These are phyloP conservation scores for Hydrolagus affinis DNA, from an alignment of 2,113 vertebrate genomes.

Conservation along the genomic window DNA sequence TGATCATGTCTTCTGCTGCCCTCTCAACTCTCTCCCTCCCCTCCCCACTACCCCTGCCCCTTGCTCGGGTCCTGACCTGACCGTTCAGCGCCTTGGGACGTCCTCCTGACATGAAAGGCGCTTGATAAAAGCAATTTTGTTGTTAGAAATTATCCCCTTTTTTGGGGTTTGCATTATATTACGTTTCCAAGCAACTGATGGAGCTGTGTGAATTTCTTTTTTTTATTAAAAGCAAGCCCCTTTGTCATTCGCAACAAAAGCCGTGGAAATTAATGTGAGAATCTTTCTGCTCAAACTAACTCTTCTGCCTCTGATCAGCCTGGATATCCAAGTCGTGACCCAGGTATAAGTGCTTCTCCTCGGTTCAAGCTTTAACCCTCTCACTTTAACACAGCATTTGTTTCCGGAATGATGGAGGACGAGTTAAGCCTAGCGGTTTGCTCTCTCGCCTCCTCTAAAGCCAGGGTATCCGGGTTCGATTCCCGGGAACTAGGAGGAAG, in stretches of 20 bases:
- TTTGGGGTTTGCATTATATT: no score
- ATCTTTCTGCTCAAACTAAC: not conserved
- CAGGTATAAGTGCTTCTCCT: not conserved
- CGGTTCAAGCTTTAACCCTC: not conserved
- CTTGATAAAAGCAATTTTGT: not conserved
- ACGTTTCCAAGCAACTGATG: conserved; percentile 7
- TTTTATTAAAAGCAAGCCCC: not conserved
- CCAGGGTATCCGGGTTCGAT: no score
- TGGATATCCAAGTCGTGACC: not conserved
- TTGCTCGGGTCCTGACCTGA: no score
- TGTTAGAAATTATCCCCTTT: not conserved
- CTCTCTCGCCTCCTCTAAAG: no score
- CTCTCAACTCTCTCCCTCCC: no score
- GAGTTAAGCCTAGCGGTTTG: no score
- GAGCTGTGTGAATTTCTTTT: not conserved
- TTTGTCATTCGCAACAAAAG: not conserved
- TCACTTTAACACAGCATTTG: not conserved
- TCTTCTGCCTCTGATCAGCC: not conserved
- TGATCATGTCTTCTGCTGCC: no score
- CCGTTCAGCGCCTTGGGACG: no score
- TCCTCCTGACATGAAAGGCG: no score
- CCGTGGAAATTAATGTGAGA: not conserved
- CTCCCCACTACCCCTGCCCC: no score
- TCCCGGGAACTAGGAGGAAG: no score
- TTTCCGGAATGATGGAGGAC: not conserved